Base-by-base conservation (phyloP, 2,113 vertebrate genomes). In the Cisticola juncidis region DNA sequence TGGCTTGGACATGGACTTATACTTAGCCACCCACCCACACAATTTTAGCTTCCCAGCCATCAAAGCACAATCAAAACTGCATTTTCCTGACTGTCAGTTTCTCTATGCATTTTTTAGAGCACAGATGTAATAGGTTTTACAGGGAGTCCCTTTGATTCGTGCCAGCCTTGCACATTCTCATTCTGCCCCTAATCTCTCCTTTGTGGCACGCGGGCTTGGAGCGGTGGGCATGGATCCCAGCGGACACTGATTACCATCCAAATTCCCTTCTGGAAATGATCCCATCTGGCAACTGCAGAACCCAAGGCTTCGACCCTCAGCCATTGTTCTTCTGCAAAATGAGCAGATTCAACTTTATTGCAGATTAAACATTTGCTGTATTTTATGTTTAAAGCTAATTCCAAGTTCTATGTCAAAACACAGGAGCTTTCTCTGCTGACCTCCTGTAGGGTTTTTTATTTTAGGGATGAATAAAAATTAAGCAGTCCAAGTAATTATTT, bases 181-280 rank as follows among this genome's bases (percentile, higher is more conserved):
- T 96, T 96, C 96, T 95, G 92, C 77, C 92, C 93, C 95, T 97
- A 97, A 96, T 97, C 95, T 97, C 92, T 88, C 93, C 94, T 94
- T 97, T 96, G 96, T 96, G 93, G 95, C 93, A 94, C 40, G 3
- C 58, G 69, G 93, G 66, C 88, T 90, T 4, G 9, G 94, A 92
- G 90, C 7, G 1, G 94, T 96, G 95, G 95, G 95, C 94, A 97
- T 79, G 90, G 92, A 94, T 97, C 94, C 96, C 92, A 95, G 92
- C 6, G 93, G 95, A 93, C 96, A 90, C 92, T 95, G 94, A 93
- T 95, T 96, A 86, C 82, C 94, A 96, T 96, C 94, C 95, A 96
- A 97, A 96, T 96, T 95, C 95, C 69, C 88, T 71, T 86, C n/a
- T 97, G 96, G 96, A 96, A 92, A 35, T 58, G 28, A 79, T 96